Conservation (phyloP, 2,113 vertebrate genomes). For the Hiodon alosoides region DNA sequence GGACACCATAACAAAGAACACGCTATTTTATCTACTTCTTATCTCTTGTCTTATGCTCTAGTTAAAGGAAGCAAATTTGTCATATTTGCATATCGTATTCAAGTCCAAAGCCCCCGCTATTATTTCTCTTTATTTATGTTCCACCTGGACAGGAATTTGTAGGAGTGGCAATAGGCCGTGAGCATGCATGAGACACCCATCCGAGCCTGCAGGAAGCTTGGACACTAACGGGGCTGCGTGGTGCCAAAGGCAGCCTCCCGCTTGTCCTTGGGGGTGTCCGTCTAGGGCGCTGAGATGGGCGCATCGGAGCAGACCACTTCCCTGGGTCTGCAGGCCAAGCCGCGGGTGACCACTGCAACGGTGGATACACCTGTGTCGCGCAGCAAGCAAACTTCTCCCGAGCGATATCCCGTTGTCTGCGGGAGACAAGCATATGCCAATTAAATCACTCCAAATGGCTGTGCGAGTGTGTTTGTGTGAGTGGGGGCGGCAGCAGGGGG, state of each 20-base stretch:
- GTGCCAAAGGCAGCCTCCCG: too few relatives aligned
- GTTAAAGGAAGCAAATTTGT: not conserved
- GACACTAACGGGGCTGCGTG: too few relatives aligned
- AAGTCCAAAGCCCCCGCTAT: not conserved
- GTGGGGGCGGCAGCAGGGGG: not conserved
- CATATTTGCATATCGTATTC: not conserved
- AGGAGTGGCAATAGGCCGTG: too few relatives aligned
- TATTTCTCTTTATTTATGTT: conserved; percentile 5
- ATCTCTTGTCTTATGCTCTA: not conserved
- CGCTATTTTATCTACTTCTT: conserved; percentile 4
- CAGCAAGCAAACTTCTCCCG: conserved; percentile 5
- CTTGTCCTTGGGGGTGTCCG: too few relatives aligned
- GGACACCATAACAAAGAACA: conserved; percentile 5
- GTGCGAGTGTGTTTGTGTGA: not conserved
- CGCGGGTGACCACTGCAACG: not conserved
- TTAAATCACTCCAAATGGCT: conserved; percentile 11
- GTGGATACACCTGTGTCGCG: not conserved
- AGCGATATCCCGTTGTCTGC: conserved; percentile 10
- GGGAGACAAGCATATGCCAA: conserved; percentile 3
- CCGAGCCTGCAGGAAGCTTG: too few relatives aligned
- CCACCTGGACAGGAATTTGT: too few relatives aligned
- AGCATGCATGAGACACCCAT: too few relatives aligned
- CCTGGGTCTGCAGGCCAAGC: not conserved
- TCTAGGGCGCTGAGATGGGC: too few relatives aligned
- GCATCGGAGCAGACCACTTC: too few relatives aligned